A percentile compares a stretch with the other conserved stretches of the same genome.
Evolutionary conservation across 1,140 invertebrate genomes (phyloP).

Genomic region (Gryon sp.): DNA sequence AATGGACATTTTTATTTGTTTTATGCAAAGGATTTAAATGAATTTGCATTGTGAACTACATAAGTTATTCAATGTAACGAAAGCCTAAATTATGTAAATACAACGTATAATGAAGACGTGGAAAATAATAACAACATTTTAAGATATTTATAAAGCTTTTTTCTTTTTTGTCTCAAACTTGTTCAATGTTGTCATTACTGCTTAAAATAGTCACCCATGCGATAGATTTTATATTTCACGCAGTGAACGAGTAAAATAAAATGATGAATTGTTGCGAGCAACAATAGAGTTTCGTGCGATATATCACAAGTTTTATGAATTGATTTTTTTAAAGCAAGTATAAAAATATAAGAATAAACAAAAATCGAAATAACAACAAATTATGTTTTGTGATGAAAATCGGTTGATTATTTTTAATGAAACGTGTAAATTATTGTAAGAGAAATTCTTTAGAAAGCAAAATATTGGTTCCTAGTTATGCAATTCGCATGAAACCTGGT

Average conservation of each 20-base stretch:
- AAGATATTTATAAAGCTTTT: slow-evolving; percentile 59
- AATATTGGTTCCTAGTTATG: slow-evolving; percentile 65
- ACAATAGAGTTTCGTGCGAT: too few relatives aligned
- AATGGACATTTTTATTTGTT: too few relatives aligned
- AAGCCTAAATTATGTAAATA: slow-evolving; percentile 67
- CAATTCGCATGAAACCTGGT: slow-evolving; percentile 56
- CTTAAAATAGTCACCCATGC: slow-evolving; percentile 43
- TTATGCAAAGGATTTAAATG: too few relatives aligned
- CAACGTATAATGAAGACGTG: slow-evolving; percentile 16
- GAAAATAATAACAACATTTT: not conserved
- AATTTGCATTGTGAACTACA: too few relatives aligned
- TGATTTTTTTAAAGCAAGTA: slow-evolving; percentile 37
- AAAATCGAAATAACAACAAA: slow-evolving; percentile 24
- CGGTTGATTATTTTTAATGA: slow-evolving; percentile 40
- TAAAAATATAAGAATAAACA: too few relatives aligned
- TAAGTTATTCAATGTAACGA: slow-evolving; percentile 55
- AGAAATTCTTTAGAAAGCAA: slow-evolving; percentile 51
- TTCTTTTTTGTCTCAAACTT: slow-evolving; percentile 48
- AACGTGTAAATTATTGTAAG: slow-evolving; percentile 52
- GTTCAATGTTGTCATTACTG: slow-evolving; percentile 43
- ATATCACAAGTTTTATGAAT: slow-evolving; percentile 38
- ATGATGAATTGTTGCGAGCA: too few relatives aligned
- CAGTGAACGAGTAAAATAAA: too few relatives aligned
- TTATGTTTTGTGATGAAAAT: slow-evolving; percentile 18
- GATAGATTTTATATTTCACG: slow-evolving; percentile 53